Base-by-base conservation (phyloP, 2,113 vertebrate genomes). In the Urocitellus parryii region DNA sequence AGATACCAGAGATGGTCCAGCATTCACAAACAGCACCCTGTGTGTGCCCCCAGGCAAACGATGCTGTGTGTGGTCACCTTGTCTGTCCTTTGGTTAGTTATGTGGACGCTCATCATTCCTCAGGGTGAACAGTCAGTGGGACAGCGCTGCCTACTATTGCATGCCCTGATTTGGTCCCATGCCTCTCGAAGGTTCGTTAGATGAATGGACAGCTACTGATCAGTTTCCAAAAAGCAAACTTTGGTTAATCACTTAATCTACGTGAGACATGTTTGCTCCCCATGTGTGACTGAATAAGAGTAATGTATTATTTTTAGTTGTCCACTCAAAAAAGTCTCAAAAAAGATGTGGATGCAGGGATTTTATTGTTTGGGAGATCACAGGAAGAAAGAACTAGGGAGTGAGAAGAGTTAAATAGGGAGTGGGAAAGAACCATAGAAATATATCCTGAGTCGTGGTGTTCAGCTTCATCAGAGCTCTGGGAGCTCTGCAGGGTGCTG, bases 151-250 rank as follows among this genome's bases (percentile, higher is more conserved):
- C 53, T 67, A 0, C 8, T 77, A 76, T 32, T 51, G 34, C 11
- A 25, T 13, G 1, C 0, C 4, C 29, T 32, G 4, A 10, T 32
- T 22, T 61, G 73, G 0, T 16, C 22, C 29, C 8, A 2, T 1
- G 4, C 2, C 29, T 45, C 17, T 79, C 18, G 20, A 0, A n/a
- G 32, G 42, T 53, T 11, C 79, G 53, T 5, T 3, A 24, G 32
- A 42, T 1, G 4, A 65, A 45, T 8, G 7, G 29, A 3, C 42
- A 2, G 29, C 8, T 84, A 2, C 18, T 14, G 68, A 24, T 42
- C 74, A 34, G 2, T 61, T 63, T 39, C 53, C 17, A 80, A 45
- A 25, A 37, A 12, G 5, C 8, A 86, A 72, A 82, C 3, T 73
- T 80, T 16, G 10, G 7, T 34, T 68, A 77, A 61, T 72, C 9